Conservation (phyloP, 2,888 invertebrate species). For the Enoplolaimus lenunculus region DNA sequence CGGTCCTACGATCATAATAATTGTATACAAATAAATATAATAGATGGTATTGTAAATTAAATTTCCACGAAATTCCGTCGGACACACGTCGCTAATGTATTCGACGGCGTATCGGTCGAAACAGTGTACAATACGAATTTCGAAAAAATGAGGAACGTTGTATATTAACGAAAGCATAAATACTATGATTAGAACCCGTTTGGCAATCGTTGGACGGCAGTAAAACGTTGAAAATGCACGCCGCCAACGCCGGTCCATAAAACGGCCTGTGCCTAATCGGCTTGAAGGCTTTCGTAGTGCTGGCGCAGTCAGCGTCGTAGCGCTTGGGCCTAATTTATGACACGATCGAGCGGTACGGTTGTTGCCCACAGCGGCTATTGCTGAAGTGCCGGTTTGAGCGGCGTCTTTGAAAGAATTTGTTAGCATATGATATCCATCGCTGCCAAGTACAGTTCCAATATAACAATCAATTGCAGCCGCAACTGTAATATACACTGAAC, state of each 20-base stretch:
- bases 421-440: too few relatives aligned
- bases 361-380: too few relatives aligned
- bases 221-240: conserved; percentile 26
- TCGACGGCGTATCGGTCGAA: conserved; percentile 31
- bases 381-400: too few relatives aligned
- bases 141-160: conserved; percentile 37
- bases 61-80: conserved; percentile 25
- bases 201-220: conserved; percentile 25
- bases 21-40: conserved; percentile 19
- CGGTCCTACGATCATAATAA: conserved; percentile 21
- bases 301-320: background rate
- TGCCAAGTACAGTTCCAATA: too few relatives aligned
- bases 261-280: background rate
- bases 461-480: conserved; percentile 37
- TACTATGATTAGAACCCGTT: conserved; percentile 25
- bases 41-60: conserved; percentile 27
- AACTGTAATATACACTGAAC: conserved; percentile 39
- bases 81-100: conserved; percentile 33
- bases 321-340: too few relatives aligned
- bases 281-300: background rate
- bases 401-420: too few relatives aligned
- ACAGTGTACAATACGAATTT: conserved; percentile 33
- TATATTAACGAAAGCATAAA: conserved; percentile 32
- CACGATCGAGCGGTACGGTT: too few relatives aligned
- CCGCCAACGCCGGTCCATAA: conserved; percentile 20